Evolutionary conservation across 64 coral and sea anemone species (phyloP), one percentile per base, ranked within the genome.

Genomic region (Montipora sp.): DNA sequence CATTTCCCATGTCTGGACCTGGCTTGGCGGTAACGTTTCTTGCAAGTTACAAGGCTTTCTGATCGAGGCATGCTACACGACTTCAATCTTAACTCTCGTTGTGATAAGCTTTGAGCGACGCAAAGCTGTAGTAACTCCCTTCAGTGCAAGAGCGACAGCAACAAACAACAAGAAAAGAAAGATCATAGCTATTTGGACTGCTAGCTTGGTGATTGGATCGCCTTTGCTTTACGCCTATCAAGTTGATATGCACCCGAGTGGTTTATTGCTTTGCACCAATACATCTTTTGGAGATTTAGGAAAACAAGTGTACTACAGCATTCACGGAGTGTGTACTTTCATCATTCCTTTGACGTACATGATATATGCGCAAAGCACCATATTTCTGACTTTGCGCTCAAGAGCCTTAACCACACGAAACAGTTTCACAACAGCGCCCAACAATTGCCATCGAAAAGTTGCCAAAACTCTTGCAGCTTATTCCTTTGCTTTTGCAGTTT

Each of bases 1-100:
- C 20, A 77, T 85, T 47, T 24, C 45, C 16, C 75, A 77, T 58
- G 4, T 85, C n/a, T 75, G 83, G 53, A 75, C 81, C 43, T 92
- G 90, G 90, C 18, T 92, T 49, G 90, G 90, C 11, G 90, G 90
- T 53, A 10, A 84, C 13, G 57, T 84, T 5, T 47, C 90, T 10
- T 92, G 90, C 23, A 92, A 92, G 59, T 15, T 85, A 16, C 80
- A 92, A 65, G 47, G 80, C 7, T 92, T 92, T 44, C 18, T 84
- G 18, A 75, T 92, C 55, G 90, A 92, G 22, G 73, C 70, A 8
- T 85, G 90, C 53, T 92, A 92, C 43, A 84, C 90, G 14, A 18
- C 81, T 10, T 92, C 80, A 7, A 85, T 92, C 22, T 58, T 77
- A 18, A 92, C 90, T 22, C 80, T 92, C 22, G 80, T 77, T 2